Base-by-base conservation (phyloP, 1,140 invertebrate genomes). In the Dendroctonus ponderosae region DNA sequence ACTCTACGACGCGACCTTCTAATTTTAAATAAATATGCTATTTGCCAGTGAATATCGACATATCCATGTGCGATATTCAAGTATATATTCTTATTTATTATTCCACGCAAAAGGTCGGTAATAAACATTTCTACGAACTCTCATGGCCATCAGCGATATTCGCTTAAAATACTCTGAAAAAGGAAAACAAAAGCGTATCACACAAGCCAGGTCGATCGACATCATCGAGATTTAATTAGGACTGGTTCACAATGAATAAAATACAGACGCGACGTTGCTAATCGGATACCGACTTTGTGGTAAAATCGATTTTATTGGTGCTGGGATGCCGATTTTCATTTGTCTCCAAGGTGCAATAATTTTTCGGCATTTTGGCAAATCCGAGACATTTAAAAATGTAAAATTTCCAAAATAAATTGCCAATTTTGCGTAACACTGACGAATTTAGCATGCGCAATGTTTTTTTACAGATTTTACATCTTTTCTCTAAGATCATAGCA, bases 121-220 rank as follows among this genome's bases (percentile, higher is more conserved):
- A 59, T 59, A 59, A 59, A 48, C 42, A 59, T 59, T 59, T 59
- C 57, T 48, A 44, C 57, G 57, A 59, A 59, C 9, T 59, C 44
- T 59, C 57, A 59, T 59, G 57, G 57, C 12, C 57, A 37, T 26
- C 44, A 26, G 57, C 44, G 57, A 48, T 48, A 57, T 42, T 57
- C 40, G 40, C 37, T 57, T 57, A 57, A 57, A 57, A 57, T 57
- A 8, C 54, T 12, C 54, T 56, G 39, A 56, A 56, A 56, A 56
- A 41, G 53, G 39, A 57, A 54, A 57, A 40, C 38, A 43, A 57
- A 57, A 57, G 54, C 54, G 54, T 57, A 57, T 57, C 54, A 42
- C 51, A 38, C 39, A 57, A 14, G 54, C 40, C 39, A 43, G 54
- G 7, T 57, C n/a, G 40, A 57, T 40, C 40, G 54, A 12, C 54